Base-by-base conservation (phyloP, 2,888 invertebrate species). In the Drosophila pseudotalamancana region DNA sequence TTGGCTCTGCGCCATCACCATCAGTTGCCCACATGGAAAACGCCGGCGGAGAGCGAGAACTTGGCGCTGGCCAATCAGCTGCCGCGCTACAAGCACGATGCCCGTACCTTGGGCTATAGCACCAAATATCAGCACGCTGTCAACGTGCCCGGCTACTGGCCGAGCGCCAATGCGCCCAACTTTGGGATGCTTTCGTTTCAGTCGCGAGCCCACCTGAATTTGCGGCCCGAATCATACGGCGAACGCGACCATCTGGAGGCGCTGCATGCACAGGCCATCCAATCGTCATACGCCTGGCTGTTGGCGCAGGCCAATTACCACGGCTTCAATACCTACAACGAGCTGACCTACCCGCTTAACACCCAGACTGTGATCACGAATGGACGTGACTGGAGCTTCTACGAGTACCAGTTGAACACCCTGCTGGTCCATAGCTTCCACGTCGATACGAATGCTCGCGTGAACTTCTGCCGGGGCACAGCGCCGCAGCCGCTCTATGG, bases 381-480 rank as follows among this genome's bases (percentile, higher is more conserved):
- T 91, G 99, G 99, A 0, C 94, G 95, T 72, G 89, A 93, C 3
- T 98, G 97, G 95, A 95, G 96, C 0, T 95, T 99, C 73, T 96
- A 95, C 88, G 93, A 95, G 11, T 99, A 98, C 89, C 99, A 99
- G 90, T 91, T 99, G 57, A 99, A 99, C 90, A 98, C 98, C 0
- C 93, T 94, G 29, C 88, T 94, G 11, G 91, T 96, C 76, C 94
- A 96, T 82, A 92, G 93, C 25, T 93, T 95, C 72, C 89, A 94
- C 77, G 91, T 93, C n/a, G 91, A 93, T 29, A 92, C 92, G 9
- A 97, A 97, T 91, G 93, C 93, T 0, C 94, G 94, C 76, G 92
- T 94, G 45, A 98, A 98, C 89, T 89, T 97, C 32, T 97, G 97
- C 87, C 97, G 96, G 94, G 94, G 95, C 8, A 95, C 95, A 1